Evolutionary conservation across 2,888 invertebrate species (phyloP), one percentile per base, ranked within the genome.

Genomic region (Dilophus febrilis): DNA sequence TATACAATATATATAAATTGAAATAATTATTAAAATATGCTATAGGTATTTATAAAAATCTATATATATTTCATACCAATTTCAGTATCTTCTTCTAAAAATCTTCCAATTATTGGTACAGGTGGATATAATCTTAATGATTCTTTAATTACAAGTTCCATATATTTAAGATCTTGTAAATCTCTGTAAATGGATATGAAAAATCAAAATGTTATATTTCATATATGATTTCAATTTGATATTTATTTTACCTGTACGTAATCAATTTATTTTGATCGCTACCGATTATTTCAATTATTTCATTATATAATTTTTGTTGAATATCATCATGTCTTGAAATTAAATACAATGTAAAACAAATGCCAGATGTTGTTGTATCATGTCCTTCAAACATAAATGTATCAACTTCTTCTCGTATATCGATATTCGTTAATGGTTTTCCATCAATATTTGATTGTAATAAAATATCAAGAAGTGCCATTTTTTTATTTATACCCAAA

Each of bases 381-480:
- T 68, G 65, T 0, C 67, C 68, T 57, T 59, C 78, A 55, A 80
- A 80, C 72, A 79, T 73, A 48, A 80, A 78, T 0, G 79, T 80
- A 47, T 79, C 74, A 0, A 79, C 75, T 61, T 80, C 77, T 53
- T 77, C 74, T 40, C 74, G 64, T 33, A 81, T 68, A 44, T 71
- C 69, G 28, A 68, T 54, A 45, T 72, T 68, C 8, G 67, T 66
- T 33, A 80, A 57, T 4, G 66, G 68, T 43, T 66, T 54, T 2
- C 72, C 74, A 46, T 73, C 69, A 12, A 70, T 64, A 48, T 67
- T 69, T 3, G 72, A 65, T 35, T 75, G 62, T 12, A 81, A 54
- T 4, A 81, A 53, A 30, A 78, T 59, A 59, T 81, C 79, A 50
- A 81, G 58, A 50, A 81, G 77, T 0, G 75, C 74, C 51, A 73